phyloP scores from a whole-genome alignment of 1,140 invertebrate species.

The Drosophila bifasciata region DNA sequence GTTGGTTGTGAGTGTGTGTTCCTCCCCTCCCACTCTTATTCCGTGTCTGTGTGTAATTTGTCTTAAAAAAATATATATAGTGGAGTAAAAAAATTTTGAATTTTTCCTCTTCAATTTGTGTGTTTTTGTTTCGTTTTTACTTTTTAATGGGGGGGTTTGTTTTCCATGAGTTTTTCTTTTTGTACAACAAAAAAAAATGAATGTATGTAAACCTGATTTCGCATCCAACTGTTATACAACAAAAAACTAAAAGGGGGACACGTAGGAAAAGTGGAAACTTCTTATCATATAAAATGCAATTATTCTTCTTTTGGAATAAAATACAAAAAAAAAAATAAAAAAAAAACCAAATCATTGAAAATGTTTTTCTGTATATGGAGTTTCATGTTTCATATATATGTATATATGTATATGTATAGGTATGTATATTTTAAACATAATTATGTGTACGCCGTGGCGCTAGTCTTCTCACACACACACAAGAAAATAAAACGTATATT shows the following conservation, averaged over 20 bases:
- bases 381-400: conserved; percentile 15
- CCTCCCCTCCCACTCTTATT: too few species aligned
- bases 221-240: too few species aligned
- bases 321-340: conserved; percentile 9
- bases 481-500: conserved; percentile 22
- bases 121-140: neutral
- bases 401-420: too few species aligned
- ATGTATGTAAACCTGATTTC: too few species aligned
- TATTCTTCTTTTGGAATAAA: conserved; percentile 3
- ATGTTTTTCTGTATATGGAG: too few species aligned
- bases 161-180: too few species aligned
- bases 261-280: conserved; percentile 16
- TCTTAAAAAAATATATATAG: conserved; percentile 14
- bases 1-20: conserved; percentile 2
- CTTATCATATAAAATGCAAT: conserved; percentile 47
- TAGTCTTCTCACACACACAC: conserved; percentile 29
- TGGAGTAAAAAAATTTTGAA: conserved; percentile 18
- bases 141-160: too few species aligned
- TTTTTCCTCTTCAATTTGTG: conserved; percentile 38
- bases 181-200: too few species aligned
- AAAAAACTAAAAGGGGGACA: conserved; percentile 3
- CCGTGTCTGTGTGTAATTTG: conserved; percentile 15
- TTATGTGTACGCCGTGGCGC: conserved; percentile 27
- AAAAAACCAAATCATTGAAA: conserved; percentile 29
- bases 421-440: conserved; percentile 26